Base-by-base conservation (phyloP, 2,113 vertebrate genomes). In the Lepus europaeus region DNA sequence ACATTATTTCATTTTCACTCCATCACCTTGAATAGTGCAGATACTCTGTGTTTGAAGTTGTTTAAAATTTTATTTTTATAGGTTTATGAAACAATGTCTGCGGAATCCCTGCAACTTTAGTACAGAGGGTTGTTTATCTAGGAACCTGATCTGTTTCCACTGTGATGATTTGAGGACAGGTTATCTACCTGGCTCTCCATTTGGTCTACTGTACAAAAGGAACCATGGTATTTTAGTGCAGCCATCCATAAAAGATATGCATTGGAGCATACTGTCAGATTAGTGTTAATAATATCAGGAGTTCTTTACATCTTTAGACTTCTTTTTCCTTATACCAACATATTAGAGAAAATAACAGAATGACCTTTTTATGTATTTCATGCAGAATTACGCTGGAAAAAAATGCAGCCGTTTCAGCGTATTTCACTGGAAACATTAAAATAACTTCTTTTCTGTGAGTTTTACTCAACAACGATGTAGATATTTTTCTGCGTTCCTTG, bases 401-500 rank as follows among this genome's bases (percentile, higher is more conserved):
- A 70, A 59, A 2, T 5, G 9, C 9, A 45, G 0, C 56, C 45
- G 1, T 90, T 85, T 68, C 9, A 79, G 72, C 33, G 25, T 39
- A 70, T 92, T 23, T 95, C 59, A 86, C 13, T 95, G 61, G 39
- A 94, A 82, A 79, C 82, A 95, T 33, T 89, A 86, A 90, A 93
- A 72, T 16, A 61, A 25, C 56, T 82, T 87, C 63, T 93, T 51
- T 79, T 49, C 68, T 90, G 22, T 87, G 53, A 25, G 9, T 91
- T 95, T 90, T 93, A 66, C 12, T 70, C 25, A 9, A 64, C 9
- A 82, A 51, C 91, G 68, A 86, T 63, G 29, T 53, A 88, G 83
- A n/a, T 89, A 66, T 61, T 89, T 96, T 95, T 93, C 53, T 78
- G 33, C 94, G 70, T 93, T 90, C 49, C 31, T 83, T 88, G 78